A percentile compares a stretch with the other conserved stretches of the same genome.
Conservation (phyloP, 2,888 invertebrate species). For the Heliconius erato region DNA sequence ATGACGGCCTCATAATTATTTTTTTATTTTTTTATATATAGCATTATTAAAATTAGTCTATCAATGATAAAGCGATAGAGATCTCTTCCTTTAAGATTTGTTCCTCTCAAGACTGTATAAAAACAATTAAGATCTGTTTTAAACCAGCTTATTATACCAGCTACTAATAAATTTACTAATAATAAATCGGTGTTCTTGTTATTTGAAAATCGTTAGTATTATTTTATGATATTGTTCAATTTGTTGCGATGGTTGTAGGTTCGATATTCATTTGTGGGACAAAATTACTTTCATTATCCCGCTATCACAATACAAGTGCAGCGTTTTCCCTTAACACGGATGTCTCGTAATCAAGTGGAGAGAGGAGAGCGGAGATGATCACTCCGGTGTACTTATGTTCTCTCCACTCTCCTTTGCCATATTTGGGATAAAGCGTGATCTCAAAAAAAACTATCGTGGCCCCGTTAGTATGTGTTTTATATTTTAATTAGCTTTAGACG, state of each 20-base stretch:
- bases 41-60: conserved; percentile 11
- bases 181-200: background rate
- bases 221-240: background rate
- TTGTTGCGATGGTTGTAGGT: background rate
- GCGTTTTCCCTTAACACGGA: too few relatives aligned
- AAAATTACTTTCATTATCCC: too few relatives aligned
- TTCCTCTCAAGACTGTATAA: conserved; percentile 12
- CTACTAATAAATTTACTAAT: conserved; percentile 2
- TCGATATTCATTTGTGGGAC: background rate
- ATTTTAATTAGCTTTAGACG: too few relatives aligned
- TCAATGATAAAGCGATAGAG: background rate
- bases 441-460: background rate
- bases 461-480: too few relatives aligned
- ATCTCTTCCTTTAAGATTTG: background rate
- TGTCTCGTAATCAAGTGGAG: too few relatives aligned
- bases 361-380: too few relatives aligned
- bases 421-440: background rate
- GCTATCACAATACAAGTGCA: too few relatives aligned
- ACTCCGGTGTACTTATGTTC: background rate
- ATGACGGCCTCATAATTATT: too few relatives aligned
- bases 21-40: background rate
- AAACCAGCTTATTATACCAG: conserved; percentile 27
- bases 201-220: background rate
- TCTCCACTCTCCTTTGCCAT: background rate
- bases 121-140: conserved; percentile 26